Percentiles rank a stretch among this genome's conserved stretches.
Conservation (phyloP, 2,113 vertebrate species). For the Paramisgurnus dabryanus region DNA sequence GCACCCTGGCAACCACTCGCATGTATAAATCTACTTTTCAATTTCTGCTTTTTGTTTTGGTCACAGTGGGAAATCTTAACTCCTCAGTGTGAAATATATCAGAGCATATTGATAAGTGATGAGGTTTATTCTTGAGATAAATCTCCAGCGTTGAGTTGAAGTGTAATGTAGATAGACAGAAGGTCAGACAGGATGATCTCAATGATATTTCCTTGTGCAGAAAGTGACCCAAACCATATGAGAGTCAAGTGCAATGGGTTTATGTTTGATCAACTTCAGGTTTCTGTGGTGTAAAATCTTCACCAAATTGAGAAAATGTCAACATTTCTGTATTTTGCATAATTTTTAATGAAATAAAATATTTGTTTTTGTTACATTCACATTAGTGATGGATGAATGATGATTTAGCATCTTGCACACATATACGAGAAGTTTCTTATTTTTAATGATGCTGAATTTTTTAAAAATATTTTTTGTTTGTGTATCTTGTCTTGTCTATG, state of each 20-base stretch:
- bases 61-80: slow-evolving; percentile 37
- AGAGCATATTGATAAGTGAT: not conserved
- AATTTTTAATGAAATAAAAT: no score
- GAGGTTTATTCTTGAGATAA: slow-evolving; percentile 17
- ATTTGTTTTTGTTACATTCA: no score
- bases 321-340: no score
- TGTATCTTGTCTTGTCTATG: no score
- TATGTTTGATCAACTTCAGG: slow-evolving; percentile 59
- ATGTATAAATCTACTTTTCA: not conserved
- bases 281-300: slow-evolving; percentile 55
- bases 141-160: slow-evolving; percentile 49
- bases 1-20: no score
- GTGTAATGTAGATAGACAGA: slow-evolving; percentile 57
- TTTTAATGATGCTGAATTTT: no score
- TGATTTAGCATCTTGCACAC: no score
- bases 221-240: slow-evolving; percentile 59
- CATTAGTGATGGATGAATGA: no score
- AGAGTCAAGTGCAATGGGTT: slow-evolving; percentile 56
- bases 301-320: slow-evolving; percentile 3
- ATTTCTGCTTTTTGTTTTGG: slow-evolving; percentile 56
- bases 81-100: not conserved
- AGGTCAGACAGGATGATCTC: slow-evolving; percentile 61
- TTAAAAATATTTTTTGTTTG: no score
- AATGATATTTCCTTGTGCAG: slow-evolving; percentile 71
- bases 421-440: no score